These are phyloP conservation scores for Serranus cabrilla DNA, from an alignment of 2,797 vertebrate species.

Conservation along the genomic window DNA sequence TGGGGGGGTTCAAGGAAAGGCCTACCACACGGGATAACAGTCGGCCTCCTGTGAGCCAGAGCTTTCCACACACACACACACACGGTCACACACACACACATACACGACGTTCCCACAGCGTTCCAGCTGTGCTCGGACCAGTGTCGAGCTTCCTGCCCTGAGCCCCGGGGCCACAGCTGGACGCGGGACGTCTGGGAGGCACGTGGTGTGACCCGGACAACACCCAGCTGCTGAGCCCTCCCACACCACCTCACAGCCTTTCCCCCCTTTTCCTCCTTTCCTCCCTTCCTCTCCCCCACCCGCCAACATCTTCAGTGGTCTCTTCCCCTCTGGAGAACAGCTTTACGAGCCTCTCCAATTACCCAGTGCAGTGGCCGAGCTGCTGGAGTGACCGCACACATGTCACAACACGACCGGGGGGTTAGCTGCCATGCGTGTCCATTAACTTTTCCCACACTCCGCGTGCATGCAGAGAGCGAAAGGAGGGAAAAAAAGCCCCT, in stretches of 20 bases:
- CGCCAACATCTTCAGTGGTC: slow-evolving; percentile 69
- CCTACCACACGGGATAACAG: slow-evolving; percentile 71
- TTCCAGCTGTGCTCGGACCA: slow-evolving; percentile 77
- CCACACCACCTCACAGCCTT: slow-evolving; percentile 38
- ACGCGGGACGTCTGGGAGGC: slow-evolving; percentile 82
- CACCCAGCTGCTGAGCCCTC: slow-evolving; percentile 76
- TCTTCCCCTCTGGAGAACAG: slow-evolving; percentile 76
- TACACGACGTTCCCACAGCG: slow-evolving; percentile 73
- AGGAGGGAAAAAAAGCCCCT: slow-evolving; percentile 78
- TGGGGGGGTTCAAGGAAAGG: slow-evolving; percentile 62
- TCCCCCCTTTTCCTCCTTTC: slow-evolving; percentile 19
- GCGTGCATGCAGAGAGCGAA: slow-evolving; percentile 80
- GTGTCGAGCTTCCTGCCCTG: slow-evolving; percentile 81
- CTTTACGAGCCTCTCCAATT: slow-evolving; percentile 87
- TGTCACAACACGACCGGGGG: slow-evolving; percentile 88
- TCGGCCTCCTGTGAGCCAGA: slow-evolving; percentile 67
- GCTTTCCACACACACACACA: slow-evolving; percentile 49
- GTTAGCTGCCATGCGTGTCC: slow-evolving; percentile 93
- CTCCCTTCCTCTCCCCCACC: slow-evolving; percentile 3
- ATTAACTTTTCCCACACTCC: slow-evolving; percentile 97
- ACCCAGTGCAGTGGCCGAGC: slow-evolving; percentile 81
- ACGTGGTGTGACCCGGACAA: slow-evolving; percentile 82
- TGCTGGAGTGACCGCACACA: slow-evolving; percentile 83
- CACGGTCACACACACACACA: slow-evolving; percentile 35
- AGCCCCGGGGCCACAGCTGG: slow-evolving; percentile 83